Evolutionary conservation across 2,888 invertebrate species (phyloP).

Genomic region (Ametastegia equiseti): DNA sequence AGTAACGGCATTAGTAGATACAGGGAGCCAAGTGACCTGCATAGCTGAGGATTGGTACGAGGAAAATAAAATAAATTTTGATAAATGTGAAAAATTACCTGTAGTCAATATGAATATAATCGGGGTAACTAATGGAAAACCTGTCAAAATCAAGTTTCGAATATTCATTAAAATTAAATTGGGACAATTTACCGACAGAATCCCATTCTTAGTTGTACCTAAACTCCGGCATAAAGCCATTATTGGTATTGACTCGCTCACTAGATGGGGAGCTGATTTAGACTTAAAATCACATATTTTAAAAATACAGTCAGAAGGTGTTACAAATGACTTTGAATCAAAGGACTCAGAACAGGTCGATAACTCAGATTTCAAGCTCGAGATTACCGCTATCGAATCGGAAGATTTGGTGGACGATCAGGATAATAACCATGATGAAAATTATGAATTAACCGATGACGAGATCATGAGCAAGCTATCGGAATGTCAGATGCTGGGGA

Average conservation of each 20-base stretch:
- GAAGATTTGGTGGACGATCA: background rate
- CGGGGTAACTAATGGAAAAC: slow-evolving; percentile 63
- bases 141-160: slow-evolving; percentile 12
- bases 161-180: background rate
- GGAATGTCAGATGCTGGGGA: background rate
- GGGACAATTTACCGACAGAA: slow-evolving; percentile 31
- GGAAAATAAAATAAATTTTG: background rate
- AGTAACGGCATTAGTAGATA: background rate
- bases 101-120: slow-evolving; percentile 82
- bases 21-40: background rate
- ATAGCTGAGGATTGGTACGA: background rate
- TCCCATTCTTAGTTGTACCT: background rate
- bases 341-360: too few species aligned
- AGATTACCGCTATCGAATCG: background rate
- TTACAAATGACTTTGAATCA: background rate
- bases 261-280: background rate
- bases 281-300: background rate
- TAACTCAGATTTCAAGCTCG: background rate
- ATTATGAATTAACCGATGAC: background rate
- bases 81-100: slow-evolving; percentile 68
- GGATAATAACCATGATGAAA: background rate
- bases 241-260: background rate
- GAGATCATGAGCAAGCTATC: background rate
- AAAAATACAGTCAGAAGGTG: background rate
- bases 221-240: background rate